Evolutionary conservation across 2,797 vertebrate species (phyloP).

Genomic region (Capromys pilorides): DNA sequence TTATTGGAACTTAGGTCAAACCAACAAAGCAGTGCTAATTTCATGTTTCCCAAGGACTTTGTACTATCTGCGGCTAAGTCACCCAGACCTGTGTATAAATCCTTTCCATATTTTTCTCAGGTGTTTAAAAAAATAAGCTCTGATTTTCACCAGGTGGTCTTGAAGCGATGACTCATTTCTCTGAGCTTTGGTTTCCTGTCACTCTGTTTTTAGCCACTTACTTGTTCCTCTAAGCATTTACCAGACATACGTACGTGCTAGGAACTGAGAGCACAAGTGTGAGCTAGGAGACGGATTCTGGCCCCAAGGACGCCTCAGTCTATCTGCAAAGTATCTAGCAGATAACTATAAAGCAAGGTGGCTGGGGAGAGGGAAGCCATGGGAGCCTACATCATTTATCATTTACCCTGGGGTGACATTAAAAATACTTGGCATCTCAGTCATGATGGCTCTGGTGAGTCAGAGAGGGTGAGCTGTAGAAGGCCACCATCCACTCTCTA

Average conservation of each 20-base stretch:
- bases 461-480: background rate
- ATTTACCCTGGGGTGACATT: constrained; percentile 7
- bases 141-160: constrained; percentile 36
- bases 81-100: background rate
- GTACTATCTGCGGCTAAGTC: background rate
- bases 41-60: background rate
- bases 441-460: background rate
- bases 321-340: background rate
- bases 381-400: background rate
- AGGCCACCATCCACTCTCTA: background rate
- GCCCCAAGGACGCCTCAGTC: background rate
- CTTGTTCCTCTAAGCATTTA: constrained; percentile 15
- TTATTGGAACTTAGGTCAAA: constrained; percentile 24
- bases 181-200: constrained; percentile 21
- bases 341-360: background rate
- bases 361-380: background rate
- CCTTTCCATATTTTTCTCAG: background rate
- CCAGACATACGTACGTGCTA: background rate
- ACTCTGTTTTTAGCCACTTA: background rate
- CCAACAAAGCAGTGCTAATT: constrained; percentile 19
- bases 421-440: background rate
- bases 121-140: constrained; percentile 46
- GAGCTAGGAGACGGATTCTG: background rate
- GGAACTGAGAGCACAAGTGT: background rate
- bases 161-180: constrained; percentile 27